Percentiles rank a stretch among this genome's conserved stretches.
These are phyloP conservation scores for Drosophila saltans DNA, from an alignment of 1,140 invertebrate genomes.

Conservation along the genomic window DNA sequence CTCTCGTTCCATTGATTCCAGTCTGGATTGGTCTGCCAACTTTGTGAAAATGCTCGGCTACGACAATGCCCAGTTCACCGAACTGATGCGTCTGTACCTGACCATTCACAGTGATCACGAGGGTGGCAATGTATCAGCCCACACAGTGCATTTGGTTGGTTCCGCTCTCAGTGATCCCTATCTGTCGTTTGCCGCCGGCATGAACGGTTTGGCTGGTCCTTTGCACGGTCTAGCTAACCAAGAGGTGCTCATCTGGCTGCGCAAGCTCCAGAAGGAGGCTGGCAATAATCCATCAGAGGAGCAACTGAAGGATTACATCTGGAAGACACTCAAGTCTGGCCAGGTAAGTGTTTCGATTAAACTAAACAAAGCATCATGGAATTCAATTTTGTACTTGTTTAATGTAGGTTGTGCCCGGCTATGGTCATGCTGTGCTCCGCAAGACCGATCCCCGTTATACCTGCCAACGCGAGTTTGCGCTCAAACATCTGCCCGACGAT, in stretches of 20 bases:
- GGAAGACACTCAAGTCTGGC: conserved; percentile 97
- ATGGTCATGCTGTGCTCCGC: conserved; percentile 97
- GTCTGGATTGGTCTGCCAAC: conserved; percentile 97
- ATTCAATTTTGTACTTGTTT: not conserved
- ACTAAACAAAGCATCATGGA: not conserved
- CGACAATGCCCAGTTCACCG: conserved; percentile 93
- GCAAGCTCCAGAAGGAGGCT: conserved; percentile 91
- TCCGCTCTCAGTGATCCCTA: conserved; percentile 98
- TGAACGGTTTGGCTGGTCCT: conserved; percentile 97
- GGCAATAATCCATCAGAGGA: conserved; percentile 93
- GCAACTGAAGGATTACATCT: conserved; percentile 95
- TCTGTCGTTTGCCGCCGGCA: conserved; percentile 95
- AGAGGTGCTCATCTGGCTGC: conserved; percentile 94
- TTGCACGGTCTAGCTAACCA: conserved; percentile 98
- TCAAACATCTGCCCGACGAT: conserved; percentile 97
- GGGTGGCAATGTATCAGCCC: conserved; percentile 97
- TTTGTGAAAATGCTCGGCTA: conserved; percentile 97
- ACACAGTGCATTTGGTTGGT: conserved; percentile 97
- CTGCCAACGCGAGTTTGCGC: conserved; percentile 97
- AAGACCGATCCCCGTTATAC: conserved; percentile 97
- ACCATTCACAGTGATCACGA: conserved; percentile 98
- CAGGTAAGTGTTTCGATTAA: conserved; percentile 48
- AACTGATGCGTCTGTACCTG: conserved; percentile 97
- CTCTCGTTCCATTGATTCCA: conserved; percentile 93
- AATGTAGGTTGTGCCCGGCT: conserved; percentile 95